Percentiles rank a stretch among this genome's conserved stretches.
Evolutionary conservation across 1,140 invertebrate species (phyloP).

Genomic region (Lerema accius): DNA sequence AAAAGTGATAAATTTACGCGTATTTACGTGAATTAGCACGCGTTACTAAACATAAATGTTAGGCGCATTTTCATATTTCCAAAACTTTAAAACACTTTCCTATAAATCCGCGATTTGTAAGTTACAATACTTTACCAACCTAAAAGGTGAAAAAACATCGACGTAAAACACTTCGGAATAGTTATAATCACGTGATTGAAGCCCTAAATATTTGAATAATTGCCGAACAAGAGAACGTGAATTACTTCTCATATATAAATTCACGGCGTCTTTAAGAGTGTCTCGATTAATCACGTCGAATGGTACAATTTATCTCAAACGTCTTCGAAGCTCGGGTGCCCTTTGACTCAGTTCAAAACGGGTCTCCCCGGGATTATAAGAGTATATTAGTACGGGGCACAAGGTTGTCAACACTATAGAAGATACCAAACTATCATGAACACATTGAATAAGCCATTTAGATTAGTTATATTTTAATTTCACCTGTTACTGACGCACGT

Average conservation of each 20-base stretch:
- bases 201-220: neutral
- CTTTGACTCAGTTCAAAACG: neutral
- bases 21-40: too few relatives aligned
- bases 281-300: constrained; percentile 48
- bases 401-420: neutral
- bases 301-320: constrained; percentile 42
- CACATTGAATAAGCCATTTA: too few relatives aligned
- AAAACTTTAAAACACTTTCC: too few relatives aligned
- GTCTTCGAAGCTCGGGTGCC: constrained; percentile 1
- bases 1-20: too few relatives aligned
- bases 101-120: too few relatives aligned
- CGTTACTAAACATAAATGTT: too few relatives aligned
- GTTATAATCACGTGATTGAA: neutral
- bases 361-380: neutral
- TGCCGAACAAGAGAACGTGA: neutral
- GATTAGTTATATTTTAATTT: too few relatives aligned
- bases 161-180: too few relatives aligned
- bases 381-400: neutral
- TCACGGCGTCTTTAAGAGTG: neutral
- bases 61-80: too few relatives aligned
- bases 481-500: too few relatives aligned
- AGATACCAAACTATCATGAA: neutral
- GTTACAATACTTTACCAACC: too few relatives aligned
- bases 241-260: neutral
- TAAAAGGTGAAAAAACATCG: too few relatives aligned